Percentiles rank a stretch among this genome's conserved stretches.
Conservation (phyloP, 2,888 invertebrate species). For the Synergus japonicus region DNA sequence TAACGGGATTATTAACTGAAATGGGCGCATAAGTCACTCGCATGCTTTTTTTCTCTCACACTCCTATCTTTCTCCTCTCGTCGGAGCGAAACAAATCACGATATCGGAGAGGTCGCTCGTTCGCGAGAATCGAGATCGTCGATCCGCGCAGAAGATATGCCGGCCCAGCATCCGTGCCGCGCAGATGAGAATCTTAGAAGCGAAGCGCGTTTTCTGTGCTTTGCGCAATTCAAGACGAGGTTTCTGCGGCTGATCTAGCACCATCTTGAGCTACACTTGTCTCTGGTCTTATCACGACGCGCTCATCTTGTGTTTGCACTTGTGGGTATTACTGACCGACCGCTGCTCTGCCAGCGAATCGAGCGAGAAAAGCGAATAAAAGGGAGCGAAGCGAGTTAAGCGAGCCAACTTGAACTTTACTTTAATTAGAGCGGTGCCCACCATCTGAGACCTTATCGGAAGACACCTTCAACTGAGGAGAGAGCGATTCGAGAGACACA, state of each 20-base stretch:
- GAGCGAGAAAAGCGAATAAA: neutral
- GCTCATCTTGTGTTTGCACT: conserved; percentile 29
- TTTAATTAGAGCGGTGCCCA: conserved; percentile 17
- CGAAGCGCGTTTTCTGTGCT: conserved; percentile 40
- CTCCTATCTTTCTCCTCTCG: conserved; percentile 28
- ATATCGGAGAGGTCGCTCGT: conserved; percentile 47
- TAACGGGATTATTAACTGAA: conserved; percentile 73
- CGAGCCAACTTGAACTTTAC: conserved; percentile 10
- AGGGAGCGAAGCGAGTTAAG: neutral
- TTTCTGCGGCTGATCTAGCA: conserved; percentile 57
- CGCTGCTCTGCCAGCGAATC: conserved; percentile 25
- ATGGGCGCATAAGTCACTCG: conserved; percentile 67
- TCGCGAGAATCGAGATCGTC: conserved; percentile 42
- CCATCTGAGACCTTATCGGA: conserved; percentile 5
- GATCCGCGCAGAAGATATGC: conserved; percentile 51
- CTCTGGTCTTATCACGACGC: conserved; percentile 56
- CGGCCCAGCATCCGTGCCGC: conserved; percentile 45
- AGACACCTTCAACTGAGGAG: neutral
- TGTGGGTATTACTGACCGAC: conserved; percentile 50
- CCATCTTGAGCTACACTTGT: conserved; percentile 65
- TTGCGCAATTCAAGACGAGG: conserved; percentile 46
- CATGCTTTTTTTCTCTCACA: conserved; percentile 44
- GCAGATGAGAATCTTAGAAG: conserved; percentile 47
- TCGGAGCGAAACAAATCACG: conserved; percentile 49
- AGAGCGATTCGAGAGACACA: neutral